These are phyloP conservation scores for Melopsittacus undulatus DNA, from an alignment of 2,797 vertebrate genomes.

Conservation along the genomic window DNA sequence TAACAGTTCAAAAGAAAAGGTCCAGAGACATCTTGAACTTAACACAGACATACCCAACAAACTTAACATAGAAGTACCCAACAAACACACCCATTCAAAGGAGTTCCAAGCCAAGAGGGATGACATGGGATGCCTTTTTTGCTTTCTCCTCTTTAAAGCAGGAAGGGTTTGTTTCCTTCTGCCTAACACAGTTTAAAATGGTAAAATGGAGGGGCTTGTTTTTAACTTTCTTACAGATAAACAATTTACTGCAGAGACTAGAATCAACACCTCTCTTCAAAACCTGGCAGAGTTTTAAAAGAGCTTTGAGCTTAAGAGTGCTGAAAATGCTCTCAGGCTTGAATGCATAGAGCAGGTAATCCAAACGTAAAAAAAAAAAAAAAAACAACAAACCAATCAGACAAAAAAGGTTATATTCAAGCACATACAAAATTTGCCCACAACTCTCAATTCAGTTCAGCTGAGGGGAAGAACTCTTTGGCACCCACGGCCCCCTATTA, in stretches of 20 bases:
- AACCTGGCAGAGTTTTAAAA: background rate
- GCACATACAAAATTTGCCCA: background rate
- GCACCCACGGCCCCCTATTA: background rate
- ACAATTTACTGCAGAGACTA: background rate
- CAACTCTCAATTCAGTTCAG: background rate
- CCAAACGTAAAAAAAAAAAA: background rate
- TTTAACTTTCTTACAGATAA: background rate
- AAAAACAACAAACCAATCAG: background rate
- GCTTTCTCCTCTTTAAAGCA: background rate
- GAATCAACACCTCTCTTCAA: background rate
- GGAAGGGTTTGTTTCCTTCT: background rate
- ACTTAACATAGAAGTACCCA: background rate
- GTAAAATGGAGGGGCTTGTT: background rate
- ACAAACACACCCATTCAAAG: background rate
- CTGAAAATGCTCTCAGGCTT: background rate
- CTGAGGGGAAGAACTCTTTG: background rate
- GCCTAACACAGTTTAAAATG: background rate
- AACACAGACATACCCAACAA: background rate
- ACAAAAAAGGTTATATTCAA: background rate
- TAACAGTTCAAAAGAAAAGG: background rate
- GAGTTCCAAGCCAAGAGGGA: background rate
- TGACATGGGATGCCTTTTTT: background rate
- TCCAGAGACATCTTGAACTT: background rate
- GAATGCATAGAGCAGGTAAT: background rate
- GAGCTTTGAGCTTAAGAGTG: background rate